Evolutionary conservation across 1,140 invertebrate genomes (phyloP).

Genomic region (Frieseomelitta varia): DNA sequence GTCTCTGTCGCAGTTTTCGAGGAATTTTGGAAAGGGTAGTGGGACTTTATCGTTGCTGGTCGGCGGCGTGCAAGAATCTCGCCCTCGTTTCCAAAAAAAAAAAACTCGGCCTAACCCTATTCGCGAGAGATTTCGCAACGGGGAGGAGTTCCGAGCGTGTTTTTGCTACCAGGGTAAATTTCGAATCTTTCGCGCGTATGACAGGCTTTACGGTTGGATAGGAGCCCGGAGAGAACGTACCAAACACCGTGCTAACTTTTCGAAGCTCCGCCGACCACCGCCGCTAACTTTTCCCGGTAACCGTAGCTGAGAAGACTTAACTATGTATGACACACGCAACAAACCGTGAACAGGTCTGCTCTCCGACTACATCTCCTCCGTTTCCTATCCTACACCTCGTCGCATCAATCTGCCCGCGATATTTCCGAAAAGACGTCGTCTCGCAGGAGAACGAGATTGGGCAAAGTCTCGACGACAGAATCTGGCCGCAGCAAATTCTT

Average conservation of each 20-base stretch:
- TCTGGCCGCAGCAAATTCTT: constrained; percentile 15
- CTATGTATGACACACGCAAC: constrained; percentile 18
- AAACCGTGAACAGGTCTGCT: not conserved
- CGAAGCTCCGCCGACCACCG: constrained; percentile 11
- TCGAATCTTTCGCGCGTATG: constrained; percentile 22
- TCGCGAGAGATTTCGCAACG: not conserved
- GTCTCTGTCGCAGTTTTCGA: no score
- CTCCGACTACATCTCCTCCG: not conserved
- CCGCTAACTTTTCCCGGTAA: constrained; percentile 26
- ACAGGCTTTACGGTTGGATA: not conserved
- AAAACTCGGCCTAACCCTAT: no score
- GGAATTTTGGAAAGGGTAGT: no score
- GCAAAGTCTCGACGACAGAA: constrained; percentile 9
- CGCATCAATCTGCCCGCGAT: not conserved
- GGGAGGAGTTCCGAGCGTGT: not conserved
- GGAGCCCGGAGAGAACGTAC: not conserved
- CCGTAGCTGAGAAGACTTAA: constrained; percentile 8
- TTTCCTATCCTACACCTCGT: not conserved
- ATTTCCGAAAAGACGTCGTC: not conserved
- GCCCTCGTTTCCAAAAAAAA: no score
- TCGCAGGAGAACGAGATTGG: not conserved
- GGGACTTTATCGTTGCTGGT: no score
- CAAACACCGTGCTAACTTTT: constrained; percentile 32
- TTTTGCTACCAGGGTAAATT: constrained; percentile 6
- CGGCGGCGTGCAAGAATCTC: not conserved